These are phyloP conservation scores for Chelonus formosanus DNA, from an alignment of 2,888 invertebrate species.

Conservation along the genomic window DNA sequence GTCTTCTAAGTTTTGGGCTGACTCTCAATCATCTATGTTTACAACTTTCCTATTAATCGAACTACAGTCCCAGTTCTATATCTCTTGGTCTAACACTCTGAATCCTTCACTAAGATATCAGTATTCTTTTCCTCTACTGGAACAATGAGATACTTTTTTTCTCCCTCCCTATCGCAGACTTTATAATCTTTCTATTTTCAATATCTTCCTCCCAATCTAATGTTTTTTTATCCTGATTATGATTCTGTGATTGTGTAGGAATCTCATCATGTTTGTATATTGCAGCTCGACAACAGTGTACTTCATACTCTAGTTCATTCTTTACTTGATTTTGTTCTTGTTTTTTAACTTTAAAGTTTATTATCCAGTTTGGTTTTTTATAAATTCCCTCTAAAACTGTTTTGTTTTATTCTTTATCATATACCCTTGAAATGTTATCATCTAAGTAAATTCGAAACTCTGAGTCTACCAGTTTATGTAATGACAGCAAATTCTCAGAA, in stretches of 20 bases:
- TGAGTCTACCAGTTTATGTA: constrained; percentile 40
- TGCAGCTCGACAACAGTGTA: constrained; percentile 25
- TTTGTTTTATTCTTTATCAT: constrained; percentile 30
- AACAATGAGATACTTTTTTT: constrained; percentile 17
- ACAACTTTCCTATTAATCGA: constrained; percentile 3
- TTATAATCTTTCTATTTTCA: neutral
- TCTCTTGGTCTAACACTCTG: neutral
- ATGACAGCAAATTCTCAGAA: constrained; percentile 44
- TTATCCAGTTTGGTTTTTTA: constrained; percentile 33
- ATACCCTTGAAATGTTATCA: constrained; percentile 30
- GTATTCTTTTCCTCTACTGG: too few species aligned
- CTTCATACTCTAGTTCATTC: constrained; percentile 1
- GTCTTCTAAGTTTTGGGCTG: constrained; percentile 16
- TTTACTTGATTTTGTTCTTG: too few species aligned
- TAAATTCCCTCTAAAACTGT: constrained; percentile 31
- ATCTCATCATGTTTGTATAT: constrained; percentile 27
- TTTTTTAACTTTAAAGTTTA: constrained; percentile 31
- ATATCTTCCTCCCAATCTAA: constrained; percentile 30
- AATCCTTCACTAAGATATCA: too few species aligned
- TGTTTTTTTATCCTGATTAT: constrained; percentile 12
- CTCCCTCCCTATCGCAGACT: constrained; percentile 35
- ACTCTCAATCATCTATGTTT: constrained; percentile 19
- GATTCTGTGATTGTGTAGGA: constrained; percentile 34
- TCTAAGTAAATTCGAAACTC: constrained; percentile 39
- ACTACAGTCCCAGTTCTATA: constrained; percentile 12